Evolutionary conservation across 2,113 vertebrate species (phyloP).

Genomic region (Bujurquina vittata): DNA sequence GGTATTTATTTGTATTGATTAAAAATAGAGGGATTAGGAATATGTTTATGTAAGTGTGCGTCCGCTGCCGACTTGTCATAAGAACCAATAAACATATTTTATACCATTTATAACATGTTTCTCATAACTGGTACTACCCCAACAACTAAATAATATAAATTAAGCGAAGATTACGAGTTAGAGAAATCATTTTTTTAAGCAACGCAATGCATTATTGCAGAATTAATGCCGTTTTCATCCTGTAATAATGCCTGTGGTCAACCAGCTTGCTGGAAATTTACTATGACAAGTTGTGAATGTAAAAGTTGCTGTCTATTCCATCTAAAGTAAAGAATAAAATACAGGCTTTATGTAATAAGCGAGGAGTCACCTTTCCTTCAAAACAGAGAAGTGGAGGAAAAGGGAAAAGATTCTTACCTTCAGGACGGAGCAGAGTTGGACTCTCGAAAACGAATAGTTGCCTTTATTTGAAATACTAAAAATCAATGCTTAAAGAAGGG

Average conservation of each 20-base stretch:
- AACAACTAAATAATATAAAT: too few relatives aligned
- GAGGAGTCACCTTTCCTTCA: neutral
- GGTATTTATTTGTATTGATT: neutral
- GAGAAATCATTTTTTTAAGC: too few relatives aligned
- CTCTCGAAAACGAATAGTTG: neutral
- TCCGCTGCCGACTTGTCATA: neutral
- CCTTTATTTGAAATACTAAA: neutral
- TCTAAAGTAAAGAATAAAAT: neutral
- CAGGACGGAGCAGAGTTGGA: neutral
- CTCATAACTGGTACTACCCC: neutral
- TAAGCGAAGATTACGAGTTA: too few relatives aligned
- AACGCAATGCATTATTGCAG: neutral
- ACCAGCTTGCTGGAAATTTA: neutral
- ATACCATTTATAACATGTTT: neutral
- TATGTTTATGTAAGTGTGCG: neutral
- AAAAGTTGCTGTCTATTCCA: neutral
- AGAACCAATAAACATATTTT: neutral
- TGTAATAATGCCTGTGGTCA: neutral
- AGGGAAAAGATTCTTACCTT: neutral
- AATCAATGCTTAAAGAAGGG: neutral
- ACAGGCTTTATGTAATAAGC: neutral
- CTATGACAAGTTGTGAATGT: neutral
- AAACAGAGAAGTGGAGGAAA: neutral
- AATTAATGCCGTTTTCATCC: neutral
- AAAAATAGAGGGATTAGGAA: neutral